A percentile compares a stretch with the other conserved stretches of the same genome.
Conservation (phyloP, 2,888 invertebrate genomes). For the Branchinecta sandiegonensis region DNA sequence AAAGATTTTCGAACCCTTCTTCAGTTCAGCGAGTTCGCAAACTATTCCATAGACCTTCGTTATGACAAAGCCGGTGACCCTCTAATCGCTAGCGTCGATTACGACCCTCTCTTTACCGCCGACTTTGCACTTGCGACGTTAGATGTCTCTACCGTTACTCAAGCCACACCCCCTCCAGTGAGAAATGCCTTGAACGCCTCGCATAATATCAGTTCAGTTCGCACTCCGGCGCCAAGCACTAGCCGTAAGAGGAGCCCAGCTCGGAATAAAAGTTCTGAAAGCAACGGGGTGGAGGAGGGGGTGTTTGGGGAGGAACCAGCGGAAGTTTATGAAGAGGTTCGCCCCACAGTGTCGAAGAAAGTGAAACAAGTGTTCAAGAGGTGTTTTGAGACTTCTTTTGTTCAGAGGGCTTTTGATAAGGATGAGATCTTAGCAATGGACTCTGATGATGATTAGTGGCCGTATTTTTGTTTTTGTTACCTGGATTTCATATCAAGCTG, state of each 20-base stretch:
- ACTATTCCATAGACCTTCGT: slow-evolving; percentile 6
- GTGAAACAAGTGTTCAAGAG: not conserved
- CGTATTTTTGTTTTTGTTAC: no score
- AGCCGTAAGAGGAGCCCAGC: not conserved
- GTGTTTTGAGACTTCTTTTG: slow-evolving; percentile 8
- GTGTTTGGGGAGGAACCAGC: no score
- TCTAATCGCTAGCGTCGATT: not conserved
- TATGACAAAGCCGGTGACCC: slow-evolving; percentile 2
- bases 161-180: slow-evolving; percentile 2
- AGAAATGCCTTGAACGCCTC: slow-evolving; percentile 4
- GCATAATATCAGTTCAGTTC: slow-evolving; percentile 4
- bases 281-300: not conserved
- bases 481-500: no score
- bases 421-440: not conserved
- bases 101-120: slow-evolving; percentile 7
- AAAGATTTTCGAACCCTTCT: slow-evolving; percentile 68
- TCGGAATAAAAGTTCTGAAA: not conserved
- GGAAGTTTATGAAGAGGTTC: not conserved
- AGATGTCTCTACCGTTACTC: slow-evolving; percentile 12
- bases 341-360: not conserved
- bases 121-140: slow-evolving; percentile 3
- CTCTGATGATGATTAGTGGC: not conserved
- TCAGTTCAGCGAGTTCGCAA: slow-evolving; percentile 52
- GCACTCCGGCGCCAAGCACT: not conserved
- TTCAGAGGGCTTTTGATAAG: not conserved